Percentiles rank a stretch among this genome's conserved stretches.
These are phyloP conservation scores for Pyrochroa serraticornis DNA, from an alignment of 2,888 invertebrate genomes.

Conservation along the genomic window DNA sequence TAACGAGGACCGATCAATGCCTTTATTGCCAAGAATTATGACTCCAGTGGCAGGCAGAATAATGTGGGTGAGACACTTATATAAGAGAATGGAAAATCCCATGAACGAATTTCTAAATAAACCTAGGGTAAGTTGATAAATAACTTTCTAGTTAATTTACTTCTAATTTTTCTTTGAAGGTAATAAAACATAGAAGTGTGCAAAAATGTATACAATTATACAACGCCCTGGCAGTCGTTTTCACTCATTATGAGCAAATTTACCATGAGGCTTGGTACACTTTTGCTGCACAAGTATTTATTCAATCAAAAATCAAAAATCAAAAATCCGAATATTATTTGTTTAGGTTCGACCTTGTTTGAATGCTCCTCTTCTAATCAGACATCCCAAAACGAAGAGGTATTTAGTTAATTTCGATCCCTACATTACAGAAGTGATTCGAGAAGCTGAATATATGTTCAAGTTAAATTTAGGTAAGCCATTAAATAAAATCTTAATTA, in stretches of 20 bases:
- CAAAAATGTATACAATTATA: constrained; percentile 78
- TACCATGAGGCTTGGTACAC: constrained; percentile 83
- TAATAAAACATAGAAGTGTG: constrained; percentile 67
- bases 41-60: constrained; percentile 83
- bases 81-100: constrained; percentile 73
- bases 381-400: constrained; percentile 68
- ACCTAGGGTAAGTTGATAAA: constrained; percentile 39
- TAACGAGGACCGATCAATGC: constrained; percentile 76
- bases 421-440: constrained; percentile 73
- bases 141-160: neutral
- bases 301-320: neutral
- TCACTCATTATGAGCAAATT: constrained; percentile 82
- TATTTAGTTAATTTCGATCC: constrained; percentile 76
- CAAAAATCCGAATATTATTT: neutral
- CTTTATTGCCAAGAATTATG: constrained; percentile 74
- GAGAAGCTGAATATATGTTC: constrained; percentile 83
- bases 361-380: constrained; percentile 73
- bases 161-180: constrained; percentile 11
- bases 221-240: constrained; percentile 78
- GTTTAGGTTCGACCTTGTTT: constrained; percentile 68
- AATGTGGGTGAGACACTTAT: constrained; percentile 82
- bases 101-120: constrained; percentile 68
- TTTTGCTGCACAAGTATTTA: constrained; percentile 72
- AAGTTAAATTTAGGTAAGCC: constrained; percentile 71
- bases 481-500: neutral